Percentiles rank a stretch among this genome's conserved stretches.
These are phyloP conservation scores for Sinosuthora webbiana DNA, from an alignment of 2,113 vertebrate species.

Conservation along the genomic window DNA sequence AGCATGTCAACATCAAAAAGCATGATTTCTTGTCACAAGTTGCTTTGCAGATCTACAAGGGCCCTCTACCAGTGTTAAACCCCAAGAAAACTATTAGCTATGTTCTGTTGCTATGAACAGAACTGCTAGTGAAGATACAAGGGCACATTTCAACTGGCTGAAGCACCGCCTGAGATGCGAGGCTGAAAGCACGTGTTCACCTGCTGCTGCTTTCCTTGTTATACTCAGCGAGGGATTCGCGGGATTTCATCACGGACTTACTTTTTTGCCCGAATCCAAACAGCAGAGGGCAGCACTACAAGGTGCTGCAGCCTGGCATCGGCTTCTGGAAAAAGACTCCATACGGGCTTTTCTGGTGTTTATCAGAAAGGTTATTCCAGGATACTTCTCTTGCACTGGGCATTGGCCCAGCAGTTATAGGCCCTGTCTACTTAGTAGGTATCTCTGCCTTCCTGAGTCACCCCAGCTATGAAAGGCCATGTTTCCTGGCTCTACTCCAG, in stretches of 20 bases:
- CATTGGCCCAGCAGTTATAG: neutral
- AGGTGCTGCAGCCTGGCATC: neutral
- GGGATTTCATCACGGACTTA: neutral
- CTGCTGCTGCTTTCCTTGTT: neutral
- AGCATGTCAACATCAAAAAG: neutral
- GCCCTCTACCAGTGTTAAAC: neutral
- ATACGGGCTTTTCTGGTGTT: neutral
- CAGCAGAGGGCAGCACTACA: neutral
- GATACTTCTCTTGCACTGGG: neutral
- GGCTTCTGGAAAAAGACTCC: neutral
- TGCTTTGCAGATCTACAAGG: neutral
- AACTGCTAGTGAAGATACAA: neutral
- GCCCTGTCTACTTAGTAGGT: conserved; percentile 11
- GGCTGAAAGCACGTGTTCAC: neutral
- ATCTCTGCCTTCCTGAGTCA: conserved; percentile 31
- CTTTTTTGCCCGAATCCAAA: neutral
- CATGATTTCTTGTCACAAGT: neutral
- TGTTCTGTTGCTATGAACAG: neutral
- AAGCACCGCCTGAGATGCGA: neutral
- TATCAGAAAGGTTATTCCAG: conserved; percentile 51
- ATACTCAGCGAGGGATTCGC: rapidly evolving
- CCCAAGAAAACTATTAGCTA: neutral
- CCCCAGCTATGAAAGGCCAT: conserved; percentile 22
- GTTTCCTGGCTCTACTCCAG: conserved; percentile 31
- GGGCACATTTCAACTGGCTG: neutral